Conservation (phyloP, 2,113 vertebrate genomes). For the Antennarius striatus region DNA sequence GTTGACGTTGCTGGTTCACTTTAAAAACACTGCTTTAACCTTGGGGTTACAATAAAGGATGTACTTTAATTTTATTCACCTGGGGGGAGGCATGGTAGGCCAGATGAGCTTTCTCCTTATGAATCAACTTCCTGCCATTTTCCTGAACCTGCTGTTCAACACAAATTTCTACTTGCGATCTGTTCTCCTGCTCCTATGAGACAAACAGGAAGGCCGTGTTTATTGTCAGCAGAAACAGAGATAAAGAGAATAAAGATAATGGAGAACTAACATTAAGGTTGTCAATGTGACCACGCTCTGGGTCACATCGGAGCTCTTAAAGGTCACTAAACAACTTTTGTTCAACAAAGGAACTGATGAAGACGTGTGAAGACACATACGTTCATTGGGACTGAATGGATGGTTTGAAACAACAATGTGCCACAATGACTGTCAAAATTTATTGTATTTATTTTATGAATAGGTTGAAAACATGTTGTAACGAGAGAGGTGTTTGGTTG, state of each 20-base stretch:
- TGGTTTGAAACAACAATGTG: too few species aligned
- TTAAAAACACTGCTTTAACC: not conserved
- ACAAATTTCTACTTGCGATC: constrained; percentile 58
- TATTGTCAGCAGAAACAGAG: not conserved
- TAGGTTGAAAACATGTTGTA: too few species aligned
- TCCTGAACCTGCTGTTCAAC: constrained; percentile 68
- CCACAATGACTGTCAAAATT: too few species aligned
- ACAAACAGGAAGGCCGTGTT: not conserved
- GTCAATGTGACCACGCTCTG: too few species aligned
- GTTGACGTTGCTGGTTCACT: not conserved
- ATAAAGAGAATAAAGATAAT: not conserved
- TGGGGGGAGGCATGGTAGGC: constrained; percentile 81
- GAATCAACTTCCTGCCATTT: constrained; percentile 78
- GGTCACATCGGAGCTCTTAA: too few species aligned
- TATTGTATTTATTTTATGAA: too few species aligned
- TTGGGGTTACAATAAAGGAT: not conserved
- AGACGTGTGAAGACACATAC: too few species aligned
- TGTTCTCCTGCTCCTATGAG: constrained; percentile 77
- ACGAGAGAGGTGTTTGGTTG: too few species aligned
- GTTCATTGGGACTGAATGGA: too few species aligned
- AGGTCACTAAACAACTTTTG: too few species aligned
- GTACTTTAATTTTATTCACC: constrained; percentile 46
- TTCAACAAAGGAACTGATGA: too few species aligned
- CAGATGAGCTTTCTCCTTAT: constrained; percentile 85
- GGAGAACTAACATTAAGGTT: not conserved